Conservation (phyloP, 2,113 vertebrate genomes). For the Calcarius ornatus region DNA sequence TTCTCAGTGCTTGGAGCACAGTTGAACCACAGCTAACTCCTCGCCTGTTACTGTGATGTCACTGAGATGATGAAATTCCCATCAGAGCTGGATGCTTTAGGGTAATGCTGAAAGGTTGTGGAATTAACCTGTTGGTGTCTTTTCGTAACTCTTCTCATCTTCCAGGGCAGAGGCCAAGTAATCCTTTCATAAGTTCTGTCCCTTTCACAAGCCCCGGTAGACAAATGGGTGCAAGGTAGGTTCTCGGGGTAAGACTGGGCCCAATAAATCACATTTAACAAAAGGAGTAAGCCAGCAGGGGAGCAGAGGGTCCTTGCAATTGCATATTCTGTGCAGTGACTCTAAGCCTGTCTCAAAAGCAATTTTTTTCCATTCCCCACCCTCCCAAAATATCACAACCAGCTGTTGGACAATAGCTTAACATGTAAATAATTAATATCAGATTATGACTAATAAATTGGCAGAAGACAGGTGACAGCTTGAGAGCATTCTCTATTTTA, state of each 20-base stretch:
- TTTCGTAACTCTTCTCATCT: background rate
- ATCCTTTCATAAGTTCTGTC: background rate
- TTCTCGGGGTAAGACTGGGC: background rate
- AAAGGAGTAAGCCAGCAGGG: background rate
- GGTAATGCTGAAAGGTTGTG: background rate
- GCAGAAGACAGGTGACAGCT: background rate
- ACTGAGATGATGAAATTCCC: background rate
- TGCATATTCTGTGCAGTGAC: background rate
- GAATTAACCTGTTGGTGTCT: background rate
- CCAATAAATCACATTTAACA: background rate
- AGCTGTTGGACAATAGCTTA: background rate
- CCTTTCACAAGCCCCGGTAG: background rate
- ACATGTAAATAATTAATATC: background rate
- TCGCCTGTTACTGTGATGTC: rapidly evolving
- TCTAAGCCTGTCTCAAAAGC: background rate
- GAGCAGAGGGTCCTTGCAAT: background rate
- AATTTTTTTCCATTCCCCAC: background rate
- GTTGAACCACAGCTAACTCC: background rate
- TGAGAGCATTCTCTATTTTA: background rate
- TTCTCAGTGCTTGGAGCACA: background rate
- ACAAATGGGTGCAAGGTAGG: background rate
- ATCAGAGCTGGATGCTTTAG: background rate
- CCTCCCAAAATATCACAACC: background rate
- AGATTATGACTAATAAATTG: background rate
- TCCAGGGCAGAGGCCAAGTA: background rate